These are phyloP conservation scores for Trilocha varians DNA, from an alignment of 2,888 invertebrate genomes.

Conservation along the genomic window DNA sequence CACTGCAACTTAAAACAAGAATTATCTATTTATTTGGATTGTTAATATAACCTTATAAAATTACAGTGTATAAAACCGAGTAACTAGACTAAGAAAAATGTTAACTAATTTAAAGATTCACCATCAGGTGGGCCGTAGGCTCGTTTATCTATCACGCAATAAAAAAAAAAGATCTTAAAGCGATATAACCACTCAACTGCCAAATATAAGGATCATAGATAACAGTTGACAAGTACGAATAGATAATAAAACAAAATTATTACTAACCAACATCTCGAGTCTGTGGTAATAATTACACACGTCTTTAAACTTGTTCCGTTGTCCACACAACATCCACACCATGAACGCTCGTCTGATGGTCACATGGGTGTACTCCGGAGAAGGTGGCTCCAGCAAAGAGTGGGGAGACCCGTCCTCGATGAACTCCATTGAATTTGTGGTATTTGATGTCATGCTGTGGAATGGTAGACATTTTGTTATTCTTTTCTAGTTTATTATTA, in stretches of 20 bases:
- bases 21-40: too few species aligned
- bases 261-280: conserved; percentile 37
- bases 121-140: too few species aligned
- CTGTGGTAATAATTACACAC: conserved; percentile 45
- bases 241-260: neutral
- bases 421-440: neutral
- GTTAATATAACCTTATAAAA: too few species aligned
- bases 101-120: neutral
- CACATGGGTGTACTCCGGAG: conserved; percentile 27
- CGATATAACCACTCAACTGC: too few species aligned
- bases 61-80: too few species aligned
- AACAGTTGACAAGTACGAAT: too few species aligned
- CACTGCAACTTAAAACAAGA: too few species aligned
- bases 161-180: too few species aligned
- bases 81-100: neutral
- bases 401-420: conserved; percentile 16
- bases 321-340: conserved; percentile 44
- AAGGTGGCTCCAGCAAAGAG: conserved; percentile 26
- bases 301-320: conserved; percentile 33
- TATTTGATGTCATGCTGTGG: conserved; percentile 7
- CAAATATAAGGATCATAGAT: too few species aligned
- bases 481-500: neutral
- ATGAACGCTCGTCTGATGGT: conserved; percentile 43
- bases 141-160: too few species aligned
- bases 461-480: neutral